Percentiles rank a stretch among this genome's conserved stretches.
Conservation (phyloP, 1,140 invertebrate genomes). For the Lasioglossum albipes region DNA sequence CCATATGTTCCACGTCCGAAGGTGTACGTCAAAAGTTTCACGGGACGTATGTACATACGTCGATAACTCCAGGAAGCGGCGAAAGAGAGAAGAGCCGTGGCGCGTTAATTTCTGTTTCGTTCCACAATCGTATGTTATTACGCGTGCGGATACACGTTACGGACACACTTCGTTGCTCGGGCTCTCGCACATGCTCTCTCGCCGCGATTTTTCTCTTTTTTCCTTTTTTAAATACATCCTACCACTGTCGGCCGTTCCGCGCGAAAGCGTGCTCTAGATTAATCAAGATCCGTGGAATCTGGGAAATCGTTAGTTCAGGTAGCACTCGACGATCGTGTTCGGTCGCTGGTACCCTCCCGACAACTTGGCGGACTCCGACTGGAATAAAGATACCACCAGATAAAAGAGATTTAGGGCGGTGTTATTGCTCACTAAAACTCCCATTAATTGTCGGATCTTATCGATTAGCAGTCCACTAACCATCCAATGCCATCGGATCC, state of each 20-base stretch:
- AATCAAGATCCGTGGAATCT: constrained; percentile 15
- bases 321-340: not conserved
- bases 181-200: not conserved
- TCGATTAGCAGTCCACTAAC: no score
- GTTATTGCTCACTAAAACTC: not conserved
- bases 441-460: no score
- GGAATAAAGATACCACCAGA: not conserved
- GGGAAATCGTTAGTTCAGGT: constrained; percentile 22
- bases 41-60: not conserved
- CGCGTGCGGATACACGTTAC: constrained; percentile 17
- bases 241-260: not conserved
- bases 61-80: not conserved
- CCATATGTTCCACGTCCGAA: not conserved
- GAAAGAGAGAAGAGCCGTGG: not conserved
- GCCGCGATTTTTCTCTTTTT: not conserved
- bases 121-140: constrained; percentile 12
- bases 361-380: not conserved
- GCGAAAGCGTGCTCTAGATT: constrained; percentile 3
- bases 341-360: not conserved
- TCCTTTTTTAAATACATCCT: not conserved
- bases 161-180: constrained; percentile 23
- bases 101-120: constrained; percentile 15
- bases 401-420: not conserved
- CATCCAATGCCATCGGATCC: no score
- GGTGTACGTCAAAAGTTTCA: constrained; percentile 5